Conservation (phyloP, 2,113 vertebrate species). For the Vulpes lagopus region DNA sequence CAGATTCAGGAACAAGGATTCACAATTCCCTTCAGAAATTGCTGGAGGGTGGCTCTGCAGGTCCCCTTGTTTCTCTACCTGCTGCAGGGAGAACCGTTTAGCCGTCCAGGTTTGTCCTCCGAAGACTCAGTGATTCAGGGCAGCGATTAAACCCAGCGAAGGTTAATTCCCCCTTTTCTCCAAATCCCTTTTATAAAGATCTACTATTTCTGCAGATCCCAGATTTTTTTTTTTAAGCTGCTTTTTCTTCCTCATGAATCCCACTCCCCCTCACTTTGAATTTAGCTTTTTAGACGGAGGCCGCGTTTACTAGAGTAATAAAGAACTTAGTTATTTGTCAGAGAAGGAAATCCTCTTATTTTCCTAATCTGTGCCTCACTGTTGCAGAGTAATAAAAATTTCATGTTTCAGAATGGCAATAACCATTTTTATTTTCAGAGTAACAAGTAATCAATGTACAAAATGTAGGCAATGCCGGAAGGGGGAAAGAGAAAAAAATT, state of each 20-base stretch:
- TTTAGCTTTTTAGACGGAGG: conserved; percentile 13
- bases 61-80: conserved; percentile 59
- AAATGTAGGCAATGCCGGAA: conserved; percentile 5
- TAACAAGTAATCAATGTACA: neutral
- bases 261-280: neutral
- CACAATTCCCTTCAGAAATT: conserved; percentile 71
- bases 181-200: conserved; percentile 23
- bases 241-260: conserved; percentile 42
- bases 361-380: neutral
- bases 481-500: neutral
- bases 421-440: conserved; percentile 46
- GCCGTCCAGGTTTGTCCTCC: conserved; percentile 39
- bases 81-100: neutral
- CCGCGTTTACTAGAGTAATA: neutral
- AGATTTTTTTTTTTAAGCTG: neutral
- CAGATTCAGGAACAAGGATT: conserved; percentile 64
- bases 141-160: neutral
- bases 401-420: conserved; percentile 33
- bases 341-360: conserved; percentile 34
- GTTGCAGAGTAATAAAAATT: conserved; percentile 14
- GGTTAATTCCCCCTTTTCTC: neutral
- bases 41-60: conserved; percentile 56
- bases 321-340: conserved; percentile 28
- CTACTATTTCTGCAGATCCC: conserved; percentile 42
- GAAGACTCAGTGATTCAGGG: conserved; percentile 31